Evolutionary conservation across 1,140 invertebrate species (phyloP), one percentile per base, ranked within the genome.

Genomic region (Drosophila albomicans): DNA sequence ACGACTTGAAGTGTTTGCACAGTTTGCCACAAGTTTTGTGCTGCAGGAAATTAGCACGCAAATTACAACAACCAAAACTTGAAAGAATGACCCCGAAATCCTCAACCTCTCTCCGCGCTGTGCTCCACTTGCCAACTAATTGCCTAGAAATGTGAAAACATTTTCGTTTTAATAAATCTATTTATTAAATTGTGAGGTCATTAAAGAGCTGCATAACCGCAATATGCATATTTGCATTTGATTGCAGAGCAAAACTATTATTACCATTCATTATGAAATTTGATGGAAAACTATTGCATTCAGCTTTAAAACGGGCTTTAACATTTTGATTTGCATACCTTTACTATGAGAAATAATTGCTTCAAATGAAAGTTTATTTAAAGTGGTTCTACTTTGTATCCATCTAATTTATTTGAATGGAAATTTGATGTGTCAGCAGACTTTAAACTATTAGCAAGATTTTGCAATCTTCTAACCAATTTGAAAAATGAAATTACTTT

Each of bases 41-140:
- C 20, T 66, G 49, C 74, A 75, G 59, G 70, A 88, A 84, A 89
- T 88, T 89, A 89, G 85, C 84, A 89, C 66, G 64, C 80, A 88
- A 88, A 78, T 87, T 82, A 68, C 80, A 72, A 72, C 66, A 58
- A 70, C 38, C 51, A 51, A 28, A 13, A n/a, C n/a, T 5, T 25
- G 8, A 0, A 7, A 3, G 72, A 68, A 32, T 52, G 6, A 71
- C 48, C 41, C 51, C 30, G 38, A 6, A 28, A 35, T 8, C 6
- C 16, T 7, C 30, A 10, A 28, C 25, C 3, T 25, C 20, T 3
- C 3, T 25, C 3, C 20, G 20, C 0, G 4, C 25, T 10, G 4
- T 15, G 1, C 15, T 4, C 35, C n/a, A 4, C 13, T 15, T 5
- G 48, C 15, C 35, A 63, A n/a, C 73, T 75, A 65, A 75, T 71